Evolutionary conservation across 1,140 invertebrate genomes (phyloP).

Genomic region (Bathynomus jamesi): DNA sequence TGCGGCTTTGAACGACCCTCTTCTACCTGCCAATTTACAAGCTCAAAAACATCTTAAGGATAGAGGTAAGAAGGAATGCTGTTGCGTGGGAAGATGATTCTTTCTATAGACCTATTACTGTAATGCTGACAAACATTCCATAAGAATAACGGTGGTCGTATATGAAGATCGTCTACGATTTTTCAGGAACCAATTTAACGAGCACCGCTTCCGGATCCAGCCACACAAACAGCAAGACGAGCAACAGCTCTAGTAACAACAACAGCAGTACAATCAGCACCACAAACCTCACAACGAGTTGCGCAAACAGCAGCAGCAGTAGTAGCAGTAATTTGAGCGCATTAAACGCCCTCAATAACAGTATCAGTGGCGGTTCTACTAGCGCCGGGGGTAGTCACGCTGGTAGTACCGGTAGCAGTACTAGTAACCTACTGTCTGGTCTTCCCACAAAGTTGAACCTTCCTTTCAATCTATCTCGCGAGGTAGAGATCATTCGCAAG

Average conservation of each 20-base stretch:
- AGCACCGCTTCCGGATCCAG: no score
- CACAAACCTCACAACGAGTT: not conserved
- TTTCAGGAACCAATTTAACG: no score
- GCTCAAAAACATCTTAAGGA: not conserved
- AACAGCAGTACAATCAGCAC: constrained; percentile 2
- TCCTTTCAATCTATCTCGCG: constrained; percentile 32
- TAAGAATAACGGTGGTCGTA: no score
- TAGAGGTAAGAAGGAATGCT: no score
- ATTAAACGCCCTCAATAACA: constrained; percentile 31
- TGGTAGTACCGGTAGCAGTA: constrained; percentile 7
- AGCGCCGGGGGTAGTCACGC: constrained; percentile 5
- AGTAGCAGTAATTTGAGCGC: constrained; percentile 1
- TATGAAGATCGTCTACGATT: no score
- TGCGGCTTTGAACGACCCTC: constrained; percentile 1
- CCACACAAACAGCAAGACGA: not conserved
- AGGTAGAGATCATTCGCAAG: constrained; percentile 36
- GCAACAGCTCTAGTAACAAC: constrained; percentile 10
- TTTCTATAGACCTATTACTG: no score
- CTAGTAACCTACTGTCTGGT: constrained; percentile 18
- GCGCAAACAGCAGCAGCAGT: constrained; percentile 7
- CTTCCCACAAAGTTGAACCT: constrained; percentile 30
- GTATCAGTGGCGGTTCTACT: constrained; percentile 19
- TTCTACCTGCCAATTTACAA: not conserved
- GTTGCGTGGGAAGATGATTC: no score
- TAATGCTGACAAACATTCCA: no score